Evolutionary conservation across 2,113 vertebrate genomes (phyloP).

Genomic region (Rhynchopsitta pachyrhyncha): DNA sequence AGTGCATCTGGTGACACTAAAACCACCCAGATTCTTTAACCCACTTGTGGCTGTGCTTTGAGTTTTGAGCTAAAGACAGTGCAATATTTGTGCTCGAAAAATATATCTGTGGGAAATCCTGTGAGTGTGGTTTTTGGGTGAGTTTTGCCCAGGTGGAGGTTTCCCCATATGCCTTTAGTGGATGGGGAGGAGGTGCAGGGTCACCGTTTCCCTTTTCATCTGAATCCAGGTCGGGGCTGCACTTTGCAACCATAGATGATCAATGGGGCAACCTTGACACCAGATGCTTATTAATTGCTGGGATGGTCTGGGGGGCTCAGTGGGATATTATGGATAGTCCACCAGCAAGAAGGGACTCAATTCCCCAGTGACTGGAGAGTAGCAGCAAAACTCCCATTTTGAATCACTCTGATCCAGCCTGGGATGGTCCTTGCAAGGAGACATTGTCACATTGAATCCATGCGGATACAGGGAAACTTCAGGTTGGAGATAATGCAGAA

Average conservation of each 20-base stretch:
- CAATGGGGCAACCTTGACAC: rapidly evolving
- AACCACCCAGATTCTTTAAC: background rate
- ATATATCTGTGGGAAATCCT: background rate
- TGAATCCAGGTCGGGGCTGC: rapidly evolving
- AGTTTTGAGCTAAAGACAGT: background rate
- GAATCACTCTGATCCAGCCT: rapidly evolving
- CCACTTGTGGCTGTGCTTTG: background rate
- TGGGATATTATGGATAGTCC: background rate
- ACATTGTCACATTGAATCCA: rapidly evolving
- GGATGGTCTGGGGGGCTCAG: background rate
- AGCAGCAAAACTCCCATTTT: background rate
- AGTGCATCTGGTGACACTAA: rapidly evolving
- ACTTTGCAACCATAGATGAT: background rate
- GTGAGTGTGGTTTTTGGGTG: no score
- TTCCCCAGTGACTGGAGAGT: rapidly evolving
- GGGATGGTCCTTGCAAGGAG: rapidly evolving
- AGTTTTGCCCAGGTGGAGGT: background rate
- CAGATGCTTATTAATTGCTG: no score
- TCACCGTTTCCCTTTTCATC: background rate
- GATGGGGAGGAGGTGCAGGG: no score
- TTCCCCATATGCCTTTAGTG: background rate
- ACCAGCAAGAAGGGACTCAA: background rate
- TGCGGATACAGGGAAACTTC: background rate
- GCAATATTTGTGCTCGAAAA: no score
- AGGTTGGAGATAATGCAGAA: background rate